Evolutionary conservation across 2,113 vertebrate genomes (phyloP).

Genomic region (Sarotherodon lohbergeri): DNA sequence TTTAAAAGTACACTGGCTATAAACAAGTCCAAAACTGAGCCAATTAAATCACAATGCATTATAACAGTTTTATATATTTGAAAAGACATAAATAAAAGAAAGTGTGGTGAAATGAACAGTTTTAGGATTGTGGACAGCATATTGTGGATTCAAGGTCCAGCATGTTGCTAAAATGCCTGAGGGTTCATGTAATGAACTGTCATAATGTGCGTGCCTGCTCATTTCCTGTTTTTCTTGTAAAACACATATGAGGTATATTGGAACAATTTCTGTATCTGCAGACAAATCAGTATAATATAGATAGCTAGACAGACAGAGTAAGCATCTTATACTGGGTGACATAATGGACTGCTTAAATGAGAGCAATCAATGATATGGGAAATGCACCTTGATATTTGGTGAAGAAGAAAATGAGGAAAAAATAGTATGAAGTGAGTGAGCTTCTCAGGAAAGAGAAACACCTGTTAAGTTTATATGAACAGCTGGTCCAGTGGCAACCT

Average conservation of each 20-base stretch:
- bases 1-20: not conserved
- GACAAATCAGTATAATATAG: not conserved
- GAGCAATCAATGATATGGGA: not conserved
- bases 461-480: conserved; percentile 49
- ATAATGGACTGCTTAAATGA: not conserved
- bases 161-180: not conserved
- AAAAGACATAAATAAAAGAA: not conserved
- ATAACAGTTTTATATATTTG: not conserved
- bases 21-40: too few species aligned
- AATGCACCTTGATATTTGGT: not conserved
- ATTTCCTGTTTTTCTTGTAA: not conserved
- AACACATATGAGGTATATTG: not conserved
- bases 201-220: not conserved
- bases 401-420: not conserved
- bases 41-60: not conserved
- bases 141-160: not conserved
- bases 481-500: conserved; percentile 33
- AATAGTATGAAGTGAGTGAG: not conserved
- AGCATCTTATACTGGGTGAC: not conserved
- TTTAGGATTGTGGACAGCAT: not conserved
- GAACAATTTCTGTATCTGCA: not conserved
- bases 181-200: not conserved
- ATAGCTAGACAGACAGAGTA: not conserved
- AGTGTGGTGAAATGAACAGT: not conserved
- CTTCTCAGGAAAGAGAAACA: conserved; percentile 30